These are phyloP conservation scores for Syrista parreyssii DNA, from an alignment of 2,888 invertebrate species.

Conservation along the genomic window DNA sequence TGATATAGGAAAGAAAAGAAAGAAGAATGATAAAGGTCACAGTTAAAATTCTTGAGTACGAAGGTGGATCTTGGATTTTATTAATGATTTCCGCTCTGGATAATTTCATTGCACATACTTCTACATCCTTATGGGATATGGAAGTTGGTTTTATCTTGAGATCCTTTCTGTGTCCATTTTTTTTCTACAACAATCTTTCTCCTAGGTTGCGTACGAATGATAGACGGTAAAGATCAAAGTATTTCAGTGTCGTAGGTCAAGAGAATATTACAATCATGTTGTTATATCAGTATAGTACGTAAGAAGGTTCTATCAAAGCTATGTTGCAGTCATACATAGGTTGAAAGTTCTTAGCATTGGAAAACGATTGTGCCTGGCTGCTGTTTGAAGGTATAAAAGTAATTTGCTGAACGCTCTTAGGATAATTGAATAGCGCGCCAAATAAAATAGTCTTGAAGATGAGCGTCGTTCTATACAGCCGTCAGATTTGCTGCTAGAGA, in stretches of 20 bases:
- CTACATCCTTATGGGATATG: background rate
- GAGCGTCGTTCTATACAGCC: slow-evolving; percentile 23
- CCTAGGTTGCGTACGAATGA: background rate
- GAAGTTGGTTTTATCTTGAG: background rate
- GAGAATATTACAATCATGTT: background rate
- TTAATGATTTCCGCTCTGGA: background rate
- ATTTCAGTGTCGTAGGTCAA: background rate
- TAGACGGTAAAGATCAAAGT: background rate
- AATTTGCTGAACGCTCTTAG: slow-evolving; percentile 17
- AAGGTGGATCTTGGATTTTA: background rate
- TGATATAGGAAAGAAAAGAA: background rate
- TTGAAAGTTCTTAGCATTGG: background rate
- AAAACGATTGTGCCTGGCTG: background rate
- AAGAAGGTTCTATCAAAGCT: background rate
- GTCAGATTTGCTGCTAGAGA: slow-evolving; percentile 21
- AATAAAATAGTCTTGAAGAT: slow-evolving; percentile 29
- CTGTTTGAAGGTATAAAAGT: background rate
- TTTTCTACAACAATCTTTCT: background rate
- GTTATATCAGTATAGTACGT: background rate
- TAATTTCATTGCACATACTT: background rate
- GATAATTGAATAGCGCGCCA: slow-evolving; percentile 31
- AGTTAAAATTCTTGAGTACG: background rate
- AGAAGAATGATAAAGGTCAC: background rate
- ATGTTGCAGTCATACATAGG: background rate
- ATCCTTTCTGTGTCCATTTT: background rate